Percentiles rank a stretch among this genome's conserved stretches.
Evolutionary conservation across 2,113 vertebrate species (phyloP).

Genomic region (Cyprinodon tularosa): DNA sequence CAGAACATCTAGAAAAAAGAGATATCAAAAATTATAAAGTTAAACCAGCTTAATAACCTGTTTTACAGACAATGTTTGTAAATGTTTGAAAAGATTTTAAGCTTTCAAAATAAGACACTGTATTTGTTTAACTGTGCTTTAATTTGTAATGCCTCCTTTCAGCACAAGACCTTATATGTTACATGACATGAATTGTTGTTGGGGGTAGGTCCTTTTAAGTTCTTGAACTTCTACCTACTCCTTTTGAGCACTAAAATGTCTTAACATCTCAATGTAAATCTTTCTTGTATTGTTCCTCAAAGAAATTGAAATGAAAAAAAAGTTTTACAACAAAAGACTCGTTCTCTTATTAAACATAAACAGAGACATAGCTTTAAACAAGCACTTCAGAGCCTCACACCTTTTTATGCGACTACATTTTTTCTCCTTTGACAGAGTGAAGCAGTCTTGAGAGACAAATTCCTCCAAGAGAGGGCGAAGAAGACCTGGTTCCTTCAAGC

Average conservation of each 20-base stretch:
- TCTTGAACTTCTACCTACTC: too few relatives aligned
- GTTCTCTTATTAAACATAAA: background rate
- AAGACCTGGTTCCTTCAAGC: constrained; percentile 3
- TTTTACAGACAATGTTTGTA: constrained; percentile 10
- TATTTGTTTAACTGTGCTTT: too few relatives aligned
- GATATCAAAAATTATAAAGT: constrained; percentile 27
- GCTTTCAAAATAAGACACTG: too few relatives aligned
- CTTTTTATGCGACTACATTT: constrained; percentile 55
- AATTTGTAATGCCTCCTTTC: too few relatives aligned
- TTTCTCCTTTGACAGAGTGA: constrained; percentile 48
- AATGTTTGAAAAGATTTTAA: background rate
- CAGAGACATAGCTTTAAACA: constrained; percentile 21
- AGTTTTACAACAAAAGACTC: background rate
- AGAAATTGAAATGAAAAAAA: too few relatives aligned
- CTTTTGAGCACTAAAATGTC: too few relatives aligned
- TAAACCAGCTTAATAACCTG: constrained; percentile 25
- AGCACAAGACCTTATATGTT: too few relatives aligned
- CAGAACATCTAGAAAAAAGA: constrained; percentile 64
- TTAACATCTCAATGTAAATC: too few relatives aligned
- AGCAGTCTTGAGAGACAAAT: constrained; percentile 61
- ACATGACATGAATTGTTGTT: too few relatives aligned
- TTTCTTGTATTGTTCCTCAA: too few relatives aligned
- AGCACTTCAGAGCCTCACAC: constrained; percentile 41
- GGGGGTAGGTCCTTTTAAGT: too few relatives aligned
- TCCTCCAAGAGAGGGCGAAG: constrained; percentile 59